Evolutionary conservation across 2,888 invertebrate species (phyloP).

Genomic region (Charanyca ferruginea): DNA sequence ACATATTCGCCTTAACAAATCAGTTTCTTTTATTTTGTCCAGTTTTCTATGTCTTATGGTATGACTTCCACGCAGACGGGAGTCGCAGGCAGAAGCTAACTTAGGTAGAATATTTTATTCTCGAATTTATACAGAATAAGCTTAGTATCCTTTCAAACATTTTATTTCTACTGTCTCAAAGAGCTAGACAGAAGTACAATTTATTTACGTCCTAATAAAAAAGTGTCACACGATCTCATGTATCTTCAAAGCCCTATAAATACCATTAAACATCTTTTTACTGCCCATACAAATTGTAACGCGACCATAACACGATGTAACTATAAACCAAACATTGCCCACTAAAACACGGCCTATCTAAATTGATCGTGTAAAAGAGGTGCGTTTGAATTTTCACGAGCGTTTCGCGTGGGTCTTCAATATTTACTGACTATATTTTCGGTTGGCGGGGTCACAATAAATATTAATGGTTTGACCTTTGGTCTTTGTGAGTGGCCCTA

Average conservation of each 20-base stretch:
- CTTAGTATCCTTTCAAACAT: no score
- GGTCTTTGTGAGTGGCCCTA: constrained; percentile 31
- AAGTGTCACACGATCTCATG: constrained; percentile 29
- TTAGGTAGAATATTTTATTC: no score
- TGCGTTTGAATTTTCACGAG: constrained; percentile 39
- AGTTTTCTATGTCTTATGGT: no score
- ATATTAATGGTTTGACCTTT: constrained; percentile 55
- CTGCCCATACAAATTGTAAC: constrained; percentile 59
- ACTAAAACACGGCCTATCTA: constrained; percentile 28
- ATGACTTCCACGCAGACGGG: no score
- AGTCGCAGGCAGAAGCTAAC: no score
- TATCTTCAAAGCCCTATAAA: constrained; percentile 35
- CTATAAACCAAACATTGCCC: constrained; percentile 38
- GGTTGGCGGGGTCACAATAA: constrained; percentile 41
- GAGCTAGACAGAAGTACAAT: constrained; percentile 5
- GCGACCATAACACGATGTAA: constrained; percentile 48
- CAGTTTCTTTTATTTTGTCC: no score
- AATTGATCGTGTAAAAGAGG: constrained; percentile 42
- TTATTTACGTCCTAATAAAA: constrained; percentile 55
- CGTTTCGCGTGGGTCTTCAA: constrained; percentile 26
- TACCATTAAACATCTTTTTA: constrained; percentile 58
- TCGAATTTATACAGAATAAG: no score
- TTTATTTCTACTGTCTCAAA: constrained; percentile 18
- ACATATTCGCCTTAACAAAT: no score
- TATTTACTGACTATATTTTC: constrained; percentile 57